Evolutionary conservation across 2,113 vertebrate species (phyloP).

Genomic region (Nettapus auritus): DNA sequence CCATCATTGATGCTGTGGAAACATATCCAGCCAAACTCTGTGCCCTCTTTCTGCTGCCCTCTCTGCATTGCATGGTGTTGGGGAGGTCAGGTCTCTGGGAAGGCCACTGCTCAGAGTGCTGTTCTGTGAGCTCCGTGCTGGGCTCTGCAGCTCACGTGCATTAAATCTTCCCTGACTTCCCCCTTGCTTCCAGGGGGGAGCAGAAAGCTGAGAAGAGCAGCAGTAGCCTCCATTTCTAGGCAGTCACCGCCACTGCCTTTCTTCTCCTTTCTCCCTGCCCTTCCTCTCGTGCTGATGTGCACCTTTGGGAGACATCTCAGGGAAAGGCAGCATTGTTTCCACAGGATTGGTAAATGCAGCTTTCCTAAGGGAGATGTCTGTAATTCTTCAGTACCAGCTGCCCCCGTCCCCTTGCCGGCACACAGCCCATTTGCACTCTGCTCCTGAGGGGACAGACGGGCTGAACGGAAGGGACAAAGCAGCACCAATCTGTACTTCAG

Average conservation of each 20-base stretch:
- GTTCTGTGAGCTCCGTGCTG: background rate
- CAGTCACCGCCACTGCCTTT: background rate
- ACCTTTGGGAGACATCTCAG: background rate
- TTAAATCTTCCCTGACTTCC: background rate
- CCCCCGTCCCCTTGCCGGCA: background rate
- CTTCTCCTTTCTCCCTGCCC: background rate
- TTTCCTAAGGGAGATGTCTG: background rate
- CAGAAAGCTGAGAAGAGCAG: background rate
- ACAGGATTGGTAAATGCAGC: background rate
- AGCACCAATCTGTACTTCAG: background rate
- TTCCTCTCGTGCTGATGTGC: background rate
- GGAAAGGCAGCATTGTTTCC: background rate
- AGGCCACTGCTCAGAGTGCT: background rate
- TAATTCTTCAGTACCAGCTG: background rate
- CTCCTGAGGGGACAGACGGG: background rate
- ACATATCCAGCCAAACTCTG: background rate
- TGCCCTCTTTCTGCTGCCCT: background rate
- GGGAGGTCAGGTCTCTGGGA: no score
- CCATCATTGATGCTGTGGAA: background rate
- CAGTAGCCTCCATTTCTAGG: background rate
- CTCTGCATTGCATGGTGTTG: background rate
- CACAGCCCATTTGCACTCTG: background rate
- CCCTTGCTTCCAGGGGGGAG: background rate
- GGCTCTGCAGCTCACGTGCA: background rate
- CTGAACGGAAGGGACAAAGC: background rate